Percentiles rank a stretch among this genome's conserved stretches.
phyloP scores from a whole-genome alignment of 2,797 vertebrate genomes.

The Centroberyx gerrardi region DNA sequence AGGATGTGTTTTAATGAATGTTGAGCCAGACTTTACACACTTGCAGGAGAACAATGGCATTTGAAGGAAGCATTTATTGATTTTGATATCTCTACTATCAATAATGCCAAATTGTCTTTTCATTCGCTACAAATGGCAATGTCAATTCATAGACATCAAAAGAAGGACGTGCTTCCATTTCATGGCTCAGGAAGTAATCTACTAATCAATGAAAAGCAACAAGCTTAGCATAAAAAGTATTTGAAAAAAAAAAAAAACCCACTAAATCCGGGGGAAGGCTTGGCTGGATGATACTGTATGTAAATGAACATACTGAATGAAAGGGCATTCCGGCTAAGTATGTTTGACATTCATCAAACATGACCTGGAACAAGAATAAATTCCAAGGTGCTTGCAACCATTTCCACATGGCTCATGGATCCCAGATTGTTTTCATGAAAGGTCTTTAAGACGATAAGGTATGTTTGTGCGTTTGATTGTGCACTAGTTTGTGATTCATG shows the following conservation, averaged over 20 bases:
- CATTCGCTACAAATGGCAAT: background rate
- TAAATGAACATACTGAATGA: slow-evolving; percentile 48
- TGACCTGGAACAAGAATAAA: slow-evolving; percentile 27
- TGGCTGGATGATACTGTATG: slow-evolving; percentile 24
- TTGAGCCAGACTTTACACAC: background rate
- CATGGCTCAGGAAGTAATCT: slow-evolving; percentile 32
- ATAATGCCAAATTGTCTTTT: slow-evolving; percentile 16
- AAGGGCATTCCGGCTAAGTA: slow-evolving; percentile 57
- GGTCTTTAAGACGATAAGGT: slow-evolving; percentile 8
- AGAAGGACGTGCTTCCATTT: slow-evolving; percentile 22
- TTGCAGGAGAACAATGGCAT: background rate
- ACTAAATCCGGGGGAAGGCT: background rate
- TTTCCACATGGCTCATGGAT: slow-evolving; percentile 45
- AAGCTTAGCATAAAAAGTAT: background rate
- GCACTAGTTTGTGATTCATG: background rate
- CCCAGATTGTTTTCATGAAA: slow-evolving; percentile 25
- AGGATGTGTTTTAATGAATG: background rate
- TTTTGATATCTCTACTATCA: slow-evolving; percentile 6
- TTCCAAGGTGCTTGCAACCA: slow-evolving; percentile 39
- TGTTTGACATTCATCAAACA: slow-evolving; percentile 66
- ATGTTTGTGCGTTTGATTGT: background rate
- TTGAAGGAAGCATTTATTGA: slow-evolving; percentile 2
- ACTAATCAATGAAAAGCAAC: slow-evolving; percentile 32
- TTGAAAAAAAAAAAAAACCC: background rate
- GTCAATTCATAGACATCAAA: slow-evolving; percentile 14